Evolutionary conservation across 2,888 invertebrate genomes (phyloP).

Genomic region (Salpingus planirostris): DNA sequence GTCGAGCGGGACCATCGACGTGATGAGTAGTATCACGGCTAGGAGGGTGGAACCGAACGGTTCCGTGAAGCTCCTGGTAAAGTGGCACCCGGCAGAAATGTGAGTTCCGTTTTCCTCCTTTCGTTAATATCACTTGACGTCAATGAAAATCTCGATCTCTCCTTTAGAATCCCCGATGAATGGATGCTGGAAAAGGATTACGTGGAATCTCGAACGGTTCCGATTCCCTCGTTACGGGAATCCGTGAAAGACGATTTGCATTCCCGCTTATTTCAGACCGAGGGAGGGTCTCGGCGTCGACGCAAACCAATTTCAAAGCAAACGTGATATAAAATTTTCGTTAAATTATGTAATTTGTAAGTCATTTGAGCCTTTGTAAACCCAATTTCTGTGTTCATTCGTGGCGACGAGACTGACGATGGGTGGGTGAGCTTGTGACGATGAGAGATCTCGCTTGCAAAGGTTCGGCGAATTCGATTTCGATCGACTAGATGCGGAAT

Average conservation of each 20-base stretch:
- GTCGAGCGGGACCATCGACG: slow-evolving; percentile 57
- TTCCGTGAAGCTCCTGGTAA: slow-evolving; percentile 57
- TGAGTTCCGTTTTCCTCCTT: too few species aligned
- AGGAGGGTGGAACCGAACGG: slow-evolving; percentile 56
- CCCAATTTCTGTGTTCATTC: slow-evolving; percentile 16
- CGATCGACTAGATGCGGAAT: slow-evolving; percentile 23
- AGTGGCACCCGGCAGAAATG: slow-evolving; percentile 81
- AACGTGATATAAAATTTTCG: slow-evolving; percentile 30
- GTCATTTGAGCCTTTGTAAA: slow-evolving; percentile 24
- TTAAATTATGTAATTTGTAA: slow-evolving; percentile 21
- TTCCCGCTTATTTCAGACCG: slow-evolving; percentile 43
- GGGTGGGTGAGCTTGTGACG: too few species aligned
- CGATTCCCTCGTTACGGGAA: slow-evolving; percentile 46
- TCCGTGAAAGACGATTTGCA: slow-evolving; percentile 46
- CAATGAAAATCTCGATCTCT: too few species aligned
- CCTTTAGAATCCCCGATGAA: slow-evolving; percentile 76
- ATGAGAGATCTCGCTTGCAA: slow-evolving; percentile 25
- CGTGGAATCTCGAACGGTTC: slow-evolving; percentile 52
- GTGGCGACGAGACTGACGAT: too few species aligned
- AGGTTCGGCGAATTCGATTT: slow-evolving; percentile 23
- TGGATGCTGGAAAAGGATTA: slow-evolving; percentile 73
- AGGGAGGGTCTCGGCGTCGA: slow-evolving; percentile 19
- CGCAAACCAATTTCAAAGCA: slow-evolving; percentile 33
- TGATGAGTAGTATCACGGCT: slow-evolving; percentile 62
- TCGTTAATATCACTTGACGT: too few species aligned